Base-by-base conservation (phyloP, 2,113 vertebrate genomes). In the Neopipo cinnamomea region DNA sequence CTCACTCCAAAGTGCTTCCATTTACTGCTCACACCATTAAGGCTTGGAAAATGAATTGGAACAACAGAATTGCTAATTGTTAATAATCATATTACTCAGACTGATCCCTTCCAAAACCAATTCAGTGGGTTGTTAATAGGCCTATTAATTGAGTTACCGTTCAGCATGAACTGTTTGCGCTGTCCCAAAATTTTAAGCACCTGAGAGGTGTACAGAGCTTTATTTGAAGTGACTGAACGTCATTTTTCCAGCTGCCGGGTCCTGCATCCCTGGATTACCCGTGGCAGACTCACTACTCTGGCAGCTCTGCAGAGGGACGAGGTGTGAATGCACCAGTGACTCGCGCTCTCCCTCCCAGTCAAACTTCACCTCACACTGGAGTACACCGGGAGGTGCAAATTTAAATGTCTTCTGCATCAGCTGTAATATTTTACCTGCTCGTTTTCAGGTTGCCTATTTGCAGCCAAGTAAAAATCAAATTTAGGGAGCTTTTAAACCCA, bases 381-480 rank as follows among this genome's bases (percentile, higher is more conserved):
- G 50, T 70, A 35, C 37, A 20, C 6, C 31, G 20, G 22, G n/a
- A 76, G 62, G 35, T 79, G 52, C 15, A 66, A 94, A 44, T 91
- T 76, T 66, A 22, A 62, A 21, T 39, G 71, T 70, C 66, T 73
- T 76, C 71, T 66, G 9, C 56, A 46, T 63, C 73, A 78, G 47
- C 89, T 87, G 35, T 75, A 89, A 72, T 91, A 70, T 81, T 94
- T 81, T 84, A 81, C 81, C 68, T 87, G 63, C 50, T 92, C 17
- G 7, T 70, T 86, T 96, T 80, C 59, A 84, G 65, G 41, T 89
- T 83, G 46, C 24, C 10, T 74, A 6, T 74, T 81, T 67, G 50
- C 72, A 91, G 73, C 68, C 73, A 96, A 91, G 68, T 49, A 49
- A 86, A 93, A 93, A 71, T 62, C 31, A 49, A 83, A 90, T 85